Evolutionary conservation across 53 echinoderm and acorn worm species (phyloP), one percentile per base, ranked within the genome.

Genomic region (Holothuria scabra): DNA sequence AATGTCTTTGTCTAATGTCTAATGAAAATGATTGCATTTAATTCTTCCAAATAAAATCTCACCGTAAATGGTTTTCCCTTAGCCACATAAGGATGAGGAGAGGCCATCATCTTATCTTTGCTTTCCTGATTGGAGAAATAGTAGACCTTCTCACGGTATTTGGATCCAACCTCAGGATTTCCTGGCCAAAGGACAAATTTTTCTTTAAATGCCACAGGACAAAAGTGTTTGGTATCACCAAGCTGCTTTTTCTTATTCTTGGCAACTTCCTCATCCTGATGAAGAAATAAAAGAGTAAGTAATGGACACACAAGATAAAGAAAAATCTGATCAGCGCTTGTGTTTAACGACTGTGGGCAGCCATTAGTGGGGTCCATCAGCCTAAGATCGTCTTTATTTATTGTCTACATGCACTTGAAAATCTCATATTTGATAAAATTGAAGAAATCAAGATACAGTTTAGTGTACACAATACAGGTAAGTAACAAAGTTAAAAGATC

Each of bases 161-260:
- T 99, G 84, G 90, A 92, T 12, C 84, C 93, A 14, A 91, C 82
- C 81, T 99, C 99, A 0, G 99, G 93, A 44, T 99, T 99, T 5
- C 99, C 94, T 35, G 99, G 99, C 94, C 94, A 99, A 24, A 99
- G 88, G 22, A 95, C 90, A 83, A 68, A 86, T 72, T 89, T 93
- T 80, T 99, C 99, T 56, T 93, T 91, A 84, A 83, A 88, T 8
- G 92, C 81, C 30, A 99, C 99, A 1, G 99, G 94, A 57, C 99
- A 99, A 84, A 93, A 99, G 68, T 99, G 99, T 80, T 99, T 99
- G 82, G 94, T 93, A 88, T 99, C 99, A 9, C 99, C 99, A 87
- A 95, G 93, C 85, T 94, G 99, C 78, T 95, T 99, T 84, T 87
- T 99, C 84, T 99, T 99, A 81, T 94, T 99, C 85, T 94, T 94